Conservation (phyloP, 2,113 vertebrate genomes). For the Prunella fulvescens region DNA sequence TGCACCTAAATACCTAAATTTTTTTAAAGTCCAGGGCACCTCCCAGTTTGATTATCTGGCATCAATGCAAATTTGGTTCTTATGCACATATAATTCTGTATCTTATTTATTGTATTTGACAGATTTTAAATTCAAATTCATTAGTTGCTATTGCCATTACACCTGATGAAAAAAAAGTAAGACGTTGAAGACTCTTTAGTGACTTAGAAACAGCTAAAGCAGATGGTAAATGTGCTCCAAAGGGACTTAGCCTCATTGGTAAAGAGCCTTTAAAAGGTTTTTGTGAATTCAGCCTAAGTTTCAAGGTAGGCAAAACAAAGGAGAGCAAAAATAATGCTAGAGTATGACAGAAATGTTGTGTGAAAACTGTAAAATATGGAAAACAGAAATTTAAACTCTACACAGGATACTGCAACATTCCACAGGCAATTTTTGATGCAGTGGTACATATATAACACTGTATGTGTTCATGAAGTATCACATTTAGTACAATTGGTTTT, state of each 20-base stretch:
- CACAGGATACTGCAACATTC: neutral
- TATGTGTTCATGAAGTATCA: neutral
- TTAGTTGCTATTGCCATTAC: neutral
- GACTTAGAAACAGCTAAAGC: neutral
- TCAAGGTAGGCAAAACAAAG: neutral
- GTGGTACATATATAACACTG: neutral
- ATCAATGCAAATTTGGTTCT: neutral
- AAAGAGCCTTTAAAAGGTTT: neutral
- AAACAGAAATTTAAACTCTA: neutral
- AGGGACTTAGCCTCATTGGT: neutral
- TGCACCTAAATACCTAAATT: neutral
- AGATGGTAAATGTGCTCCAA: neutral
- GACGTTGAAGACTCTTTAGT: neutral
- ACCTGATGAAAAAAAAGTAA: neutral
- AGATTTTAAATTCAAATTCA: neutral
- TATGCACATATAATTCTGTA: neutral
- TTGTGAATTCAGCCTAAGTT: neutral
- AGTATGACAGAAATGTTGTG: neutral
- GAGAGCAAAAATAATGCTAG: neutral
- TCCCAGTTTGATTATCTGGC: neutral
- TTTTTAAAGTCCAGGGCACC: neutral
- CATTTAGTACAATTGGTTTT: neutral
- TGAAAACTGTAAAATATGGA: neutral
- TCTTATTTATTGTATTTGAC: neutral
- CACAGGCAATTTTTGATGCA: neutral